These are phyloP conservation scores for Cisticola juncidis DNA, from an alignment of 2,113 vertebrate species.

Conservation along the genomic window DNA sequence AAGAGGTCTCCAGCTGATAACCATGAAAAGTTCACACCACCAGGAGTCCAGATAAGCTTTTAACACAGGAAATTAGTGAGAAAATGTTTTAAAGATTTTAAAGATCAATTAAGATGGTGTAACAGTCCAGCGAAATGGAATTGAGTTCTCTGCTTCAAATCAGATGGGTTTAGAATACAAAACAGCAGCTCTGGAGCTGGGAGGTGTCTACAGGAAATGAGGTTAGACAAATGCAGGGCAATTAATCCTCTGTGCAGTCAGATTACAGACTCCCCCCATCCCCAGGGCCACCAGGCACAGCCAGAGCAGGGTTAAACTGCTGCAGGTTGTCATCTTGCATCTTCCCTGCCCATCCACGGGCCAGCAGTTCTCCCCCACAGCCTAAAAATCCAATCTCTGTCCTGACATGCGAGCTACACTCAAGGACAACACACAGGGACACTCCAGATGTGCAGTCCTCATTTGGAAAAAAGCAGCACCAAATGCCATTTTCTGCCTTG, in stretches of 20 bases:
- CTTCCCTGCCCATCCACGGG: neutral
- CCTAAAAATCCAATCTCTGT: neutral
- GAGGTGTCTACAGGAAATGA: conserved; percentile 11
- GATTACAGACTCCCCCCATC: neutral
- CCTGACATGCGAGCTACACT: neutral
- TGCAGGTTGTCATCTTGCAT: neutral
- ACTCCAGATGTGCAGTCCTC: fast-evolving
- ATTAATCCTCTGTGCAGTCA: conserved; percentile 24
- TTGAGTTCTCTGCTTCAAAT: neutral
- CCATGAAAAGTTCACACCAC: conserved; percentile 51
- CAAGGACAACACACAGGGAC: fast-evolving
- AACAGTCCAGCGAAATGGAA: conserved; percentile 1
- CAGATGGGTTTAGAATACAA: conserved; percentile 10
- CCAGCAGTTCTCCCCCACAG: neutral
- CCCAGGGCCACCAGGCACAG: neutral
- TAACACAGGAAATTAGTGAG: conserved; percentile 61
- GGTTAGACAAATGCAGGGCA: conserved; percentile 12
- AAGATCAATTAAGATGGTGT: conserved; percentile 39
- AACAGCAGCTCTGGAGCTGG: neutral
- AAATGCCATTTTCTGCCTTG: neutral
- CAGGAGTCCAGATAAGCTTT: conserved; percentile 59
- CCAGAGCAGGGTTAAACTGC: neutral
- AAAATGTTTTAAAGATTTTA: conserved; percentile 41
- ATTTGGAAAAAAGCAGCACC: neutral
- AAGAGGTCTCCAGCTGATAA: conserved; percentile 58